Conservation (phyloP, 2,888 invertebrate genomes). For the Phalera bucephala region DNA sequence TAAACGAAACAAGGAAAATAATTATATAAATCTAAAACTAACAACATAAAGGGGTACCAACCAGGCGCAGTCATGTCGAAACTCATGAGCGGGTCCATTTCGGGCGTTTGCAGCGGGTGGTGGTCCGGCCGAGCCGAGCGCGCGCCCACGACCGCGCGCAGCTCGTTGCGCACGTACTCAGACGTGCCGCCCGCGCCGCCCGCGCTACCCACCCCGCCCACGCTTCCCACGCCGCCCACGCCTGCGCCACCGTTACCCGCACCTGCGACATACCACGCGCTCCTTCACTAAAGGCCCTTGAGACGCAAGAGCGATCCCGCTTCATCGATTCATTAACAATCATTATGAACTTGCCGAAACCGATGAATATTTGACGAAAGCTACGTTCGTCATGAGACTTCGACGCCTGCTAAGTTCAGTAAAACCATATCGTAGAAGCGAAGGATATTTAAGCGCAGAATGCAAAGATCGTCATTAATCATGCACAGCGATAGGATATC, state of each 20-base stretch:
- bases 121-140: constrained; percentile 84
- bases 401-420: constrained; percentile 1
- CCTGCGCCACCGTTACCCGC: constrained; percentile 45
- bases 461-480: constrained; percentile 39
- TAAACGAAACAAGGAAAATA: too few species aligned
- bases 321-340: too few species aligned
- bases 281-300: neutral
- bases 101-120: constrained; percentile 82
- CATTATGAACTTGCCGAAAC: constrained; percentile 3
- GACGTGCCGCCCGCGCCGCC: constrained; percentile 85
- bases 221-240: constrained; percentile 17
- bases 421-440: constrained; percentile 40
- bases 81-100: constrained; percentile 87
- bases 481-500: constrained; percentile 51
- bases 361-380: too few species aligned
- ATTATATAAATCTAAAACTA: neutral
- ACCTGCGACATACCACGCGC: constrained; percentile 28
- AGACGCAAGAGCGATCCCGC: neutral
- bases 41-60: constrained; percentile 31
- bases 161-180: constrained; percentile 95
- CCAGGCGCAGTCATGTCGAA: constrained; percentile 88
- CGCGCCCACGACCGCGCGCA: constrained; percentile 94
- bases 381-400: too few species aligned
- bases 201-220: constrained; percentile 24
- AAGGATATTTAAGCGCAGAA: constrained; percentile 40